A percentile compares a stretch with the other conserved stretches of the same genome.
Evolutionary conservation across 2,888 invertebrate species (phyloP).

Genomic region (Amphipoea oculea): DNA sequence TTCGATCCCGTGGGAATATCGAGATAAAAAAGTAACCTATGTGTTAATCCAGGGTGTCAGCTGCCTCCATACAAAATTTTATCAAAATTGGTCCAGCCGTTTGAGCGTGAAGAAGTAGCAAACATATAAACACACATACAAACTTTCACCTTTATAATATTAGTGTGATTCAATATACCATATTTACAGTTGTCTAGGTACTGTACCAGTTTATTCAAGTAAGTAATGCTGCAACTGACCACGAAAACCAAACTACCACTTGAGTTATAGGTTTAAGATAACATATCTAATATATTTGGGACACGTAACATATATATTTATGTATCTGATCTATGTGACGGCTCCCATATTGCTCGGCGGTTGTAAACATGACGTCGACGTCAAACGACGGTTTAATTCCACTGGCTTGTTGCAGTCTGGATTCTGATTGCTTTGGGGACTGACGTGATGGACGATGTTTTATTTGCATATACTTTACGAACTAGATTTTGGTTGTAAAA

Average conservation of each 20-base stretch:
- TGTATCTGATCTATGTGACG: slow-evolving; percentile 10
- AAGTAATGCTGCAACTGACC: neutral
- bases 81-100: no score
- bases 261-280: neutral
- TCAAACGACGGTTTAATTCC: slow-evolving; percentile 46
- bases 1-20: no score
- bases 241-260: neutral
- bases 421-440: slow-evolving; percentile 52
- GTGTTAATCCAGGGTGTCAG: no score
- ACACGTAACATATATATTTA: neutral
- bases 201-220: no score
- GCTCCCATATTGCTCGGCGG: slow-evolving; percentile 20
- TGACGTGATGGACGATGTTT: neutral
- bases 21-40: no score
- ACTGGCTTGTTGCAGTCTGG: slow-evolving; percentile 10
- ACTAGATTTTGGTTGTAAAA: neutral
- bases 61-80: no score
- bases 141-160: no score
- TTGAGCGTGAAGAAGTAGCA: no score
- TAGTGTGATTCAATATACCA: no score
- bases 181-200: no score
- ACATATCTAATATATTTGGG: neutral
- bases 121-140: no score
- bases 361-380: slow-evolving; percentile 25
- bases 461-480: slow-evolving; percentile 26